phyloP scores from a whole-genome alignment of 1,140 invertebrate genomes.

The Phocides pigmalion region DNA sequence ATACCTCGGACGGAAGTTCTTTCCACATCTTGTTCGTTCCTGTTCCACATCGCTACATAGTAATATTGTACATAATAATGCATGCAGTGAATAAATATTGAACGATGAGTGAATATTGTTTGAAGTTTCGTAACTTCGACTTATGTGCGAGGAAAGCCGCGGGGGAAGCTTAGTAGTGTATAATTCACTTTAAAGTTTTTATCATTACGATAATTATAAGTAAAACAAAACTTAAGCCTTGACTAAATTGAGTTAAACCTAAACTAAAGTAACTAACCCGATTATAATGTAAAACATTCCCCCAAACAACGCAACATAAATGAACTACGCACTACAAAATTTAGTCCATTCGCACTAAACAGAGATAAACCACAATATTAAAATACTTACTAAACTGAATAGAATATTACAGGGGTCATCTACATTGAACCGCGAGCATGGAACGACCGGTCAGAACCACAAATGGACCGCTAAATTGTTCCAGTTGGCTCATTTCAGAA shows the following conservation, averaged over 20 bases:
- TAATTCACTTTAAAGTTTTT: no score
- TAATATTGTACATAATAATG: no score
- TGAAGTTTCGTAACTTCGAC: no score
- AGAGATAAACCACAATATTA: slow-evolving; percentile 16
- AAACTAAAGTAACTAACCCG: not conserved
- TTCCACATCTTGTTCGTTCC: no score
- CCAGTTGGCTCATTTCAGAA: slow-evolving; percentile 7
- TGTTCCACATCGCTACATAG: no score
- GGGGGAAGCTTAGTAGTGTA: no score
- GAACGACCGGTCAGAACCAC: slow-evolving; percentile 35
- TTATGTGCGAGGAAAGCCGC: no score
- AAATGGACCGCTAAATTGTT: slow-evolving; percentile 47
- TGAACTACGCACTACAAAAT: not conserved
- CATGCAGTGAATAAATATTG: no score
- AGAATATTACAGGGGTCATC: slow-evolving; percentile 28
- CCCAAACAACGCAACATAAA: not conserved
- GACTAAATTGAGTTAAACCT: not conserved
- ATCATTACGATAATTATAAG: no score
- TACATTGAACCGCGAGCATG: slow-evolving; percentile 31
- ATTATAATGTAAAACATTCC: not conserved
- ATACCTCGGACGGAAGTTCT: no score
- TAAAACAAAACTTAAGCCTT: no score
- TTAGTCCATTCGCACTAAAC: slow-evolving; percentile 8
- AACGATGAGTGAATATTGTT: no score
- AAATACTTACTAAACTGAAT: slow-evolving; percentile 32